phyloP scores from a whole-genome alignment of 1,140 invertebrate species.

The Drosophila kikkawai region DNA sequence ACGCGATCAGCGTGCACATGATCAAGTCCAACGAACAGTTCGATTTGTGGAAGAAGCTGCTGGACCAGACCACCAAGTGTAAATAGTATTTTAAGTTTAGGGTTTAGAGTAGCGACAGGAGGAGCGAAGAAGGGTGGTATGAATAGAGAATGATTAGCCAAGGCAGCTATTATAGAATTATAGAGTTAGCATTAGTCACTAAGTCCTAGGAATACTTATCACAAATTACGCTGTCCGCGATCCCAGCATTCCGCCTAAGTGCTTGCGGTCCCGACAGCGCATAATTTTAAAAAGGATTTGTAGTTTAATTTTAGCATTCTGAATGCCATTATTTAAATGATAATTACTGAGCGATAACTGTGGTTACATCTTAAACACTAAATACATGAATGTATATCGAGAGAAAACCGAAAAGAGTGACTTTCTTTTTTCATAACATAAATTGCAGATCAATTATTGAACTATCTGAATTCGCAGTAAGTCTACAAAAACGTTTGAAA shows the following conservation, averaged over 20 bases:
- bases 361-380: slow-evolving; percentile 71
- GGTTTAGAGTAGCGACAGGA: slow-evolving; percentile 13
- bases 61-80: slow-evolving; percentile 93
- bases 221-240: slow-evolving; percentile 29
- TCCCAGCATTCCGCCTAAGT: slow-evolving; percentile 19
- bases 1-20: slow-evolving; percentile 94
- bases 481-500: background rate
- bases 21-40: slow-evolving; percentile 95
- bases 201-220: slow-evolving; percentile 51
- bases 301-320: slow-evolving; percentile 81
- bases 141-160: slow-evolving; percentile 45
- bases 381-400: slow-evolving; percentile 56
- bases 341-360: slow-evolving; percentile 76
- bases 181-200: slow-evolving; percentile 47
- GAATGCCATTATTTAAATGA: slow-evolving; percentile 82
- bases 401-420: slow-evolving; percentile 1
- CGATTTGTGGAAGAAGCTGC: slow-evolving; percentile 94
- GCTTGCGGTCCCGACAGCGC: slow-evolving; percentile 11
- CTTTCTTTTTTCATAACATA: background rate
- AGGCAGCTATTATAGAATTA: slow-evolving; percentile 53
- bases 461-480: background rate
- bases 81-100: slow-evolving; percentile 86
- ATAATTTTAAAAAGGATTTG: slow-evolving; percentile 63
- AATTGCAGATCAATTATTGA: background rate
- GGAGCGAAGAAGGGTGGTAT: slow-evolving; percentile 5